Conservation (phyloP, 2,888 invertebrate species). For the Ligdia adustata region DNA sequence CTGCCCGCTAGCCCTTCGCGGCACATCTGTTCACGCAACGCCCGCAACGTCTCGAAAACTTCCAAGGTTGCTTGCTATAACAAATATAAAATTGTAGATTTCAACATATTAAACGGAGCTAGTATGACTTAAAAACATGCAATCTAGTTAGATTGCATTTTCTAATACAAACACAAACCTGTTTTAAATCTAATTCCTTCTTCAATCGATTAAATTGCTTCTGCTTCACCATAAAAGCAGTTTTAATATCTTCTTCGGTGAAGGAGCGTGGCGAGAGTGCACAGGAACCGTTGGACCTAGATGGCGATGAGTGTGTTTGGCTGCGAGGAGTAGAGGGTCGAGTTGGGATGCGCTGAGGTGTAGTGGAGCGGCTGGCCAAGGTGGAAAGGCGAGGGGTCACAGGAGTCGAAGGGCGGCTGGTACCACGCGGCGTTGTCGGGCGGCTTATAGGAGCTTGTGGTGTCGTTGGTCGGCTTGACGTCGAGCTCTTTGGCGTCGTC, state of each 20-base stretch:
- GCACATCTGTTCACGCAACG: slow-evolving; percentile 60
- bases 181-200: slow-evolving; percentile 75
- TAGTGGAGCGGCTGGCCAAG: slow-evolving; percentile 57
- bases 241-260: slow-evolving; percentile 54
- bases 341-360: slow-evolving; percentile 45
- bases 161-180: slow-evolving; percentile 49
- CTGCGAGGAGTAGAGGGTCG: slow-evolving; percentile 29
- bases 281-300: too few relatives aligned
- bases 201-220: slow-evolving; percentile 66
- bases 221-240: slow-evolving; percentile 53
- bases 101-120: too few relatives aligned
- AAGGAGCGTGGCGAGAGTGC: slow-evolving; percentile 7
- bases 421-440: slow-evolving; percentile 55
- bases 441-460: slow-evolving; percentile 58
- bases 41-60: slow-evolving; percentile 60
- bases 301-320: slow-evolving; percentile 22
- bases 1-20: slow-evolving; percentile 55
- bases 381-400: slow-evolving; percentile 40
- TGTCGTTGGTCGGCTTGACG: slow-evolving; percentile 57
- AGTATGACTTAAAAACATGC: too few relatives aligned
- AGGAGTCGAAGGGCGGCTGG: slow-evolving; percentile 60
- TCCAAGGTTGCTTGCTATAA: slow-evolving; percentile 66
- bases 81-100: too few relatives aligned
- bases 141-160: too few relatives aligned
- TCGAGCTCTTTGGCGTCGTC: slow-evolving; percentile 38